Conservation (phyloP, 2,113 vertebrate genomes). For the Platysteira castanea region DNA sequence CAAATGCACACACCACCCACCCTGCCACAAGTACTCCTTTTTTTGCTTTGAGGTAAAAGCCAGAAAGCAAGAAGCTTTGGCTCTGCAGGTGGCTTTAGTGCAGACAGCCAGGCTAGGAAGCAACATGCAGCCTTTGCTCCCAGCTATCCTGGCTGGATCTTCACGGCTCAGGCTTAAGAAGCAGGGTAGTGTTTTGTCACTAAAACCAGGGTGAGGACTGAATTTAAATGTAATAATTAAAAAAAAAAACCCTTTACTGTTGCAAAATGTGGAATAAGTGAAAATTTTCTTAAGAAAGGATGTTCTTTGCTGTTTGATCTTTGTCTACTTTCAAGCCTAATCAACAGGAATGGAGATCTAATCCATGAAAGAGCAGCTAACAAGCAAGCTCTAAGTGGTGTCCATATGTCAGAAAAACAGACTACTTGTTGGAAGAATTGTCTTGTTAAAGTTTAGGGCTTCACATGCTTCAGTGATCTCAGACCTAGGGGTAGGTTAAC, state of each 20-base stretch:
- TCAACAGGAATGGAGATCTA: not conserved
- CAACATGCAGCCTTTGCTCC: not conserved
- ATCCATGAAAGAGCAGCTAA: not conserved
- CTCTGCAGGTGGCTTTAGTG: not conserved
- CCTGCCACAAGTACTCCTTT: not conserved
- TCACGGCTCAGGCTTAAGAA: not conserved
- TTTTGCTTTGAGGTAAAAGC: not conserved
- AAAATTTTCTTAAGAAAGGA: not conserved
- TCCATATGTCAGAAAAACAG: not conserved
- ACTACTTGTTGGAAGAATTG: not conserved
- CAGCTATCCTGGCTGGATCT: not conserved
- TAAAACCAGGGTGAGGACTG: not conserved
- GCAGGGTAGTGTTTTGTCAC: not conserved
- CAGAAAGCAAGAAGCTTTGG: not conserved
- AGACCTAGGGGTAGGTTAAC: not conserved
- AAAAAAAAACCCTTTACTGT: not conserved
- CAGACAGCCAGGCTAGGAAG: not conserved
- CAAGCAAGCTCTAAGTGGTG: not conserved
- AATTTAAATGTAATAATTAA: not conserved
- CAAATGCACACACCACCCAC: not conserved
- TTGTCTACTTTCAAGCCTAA: not conserved
- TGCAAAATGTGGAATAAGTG: not conserved
- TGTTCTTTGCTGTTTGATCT: not conserved
- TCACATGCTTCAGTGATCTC: not conserved
- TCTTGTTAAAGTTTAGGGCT: not conserved